Evolutionary conservation across 1,140 invertebrate genomes (phyloP).

Genomic region (Scylla paramamosain): DNA sequence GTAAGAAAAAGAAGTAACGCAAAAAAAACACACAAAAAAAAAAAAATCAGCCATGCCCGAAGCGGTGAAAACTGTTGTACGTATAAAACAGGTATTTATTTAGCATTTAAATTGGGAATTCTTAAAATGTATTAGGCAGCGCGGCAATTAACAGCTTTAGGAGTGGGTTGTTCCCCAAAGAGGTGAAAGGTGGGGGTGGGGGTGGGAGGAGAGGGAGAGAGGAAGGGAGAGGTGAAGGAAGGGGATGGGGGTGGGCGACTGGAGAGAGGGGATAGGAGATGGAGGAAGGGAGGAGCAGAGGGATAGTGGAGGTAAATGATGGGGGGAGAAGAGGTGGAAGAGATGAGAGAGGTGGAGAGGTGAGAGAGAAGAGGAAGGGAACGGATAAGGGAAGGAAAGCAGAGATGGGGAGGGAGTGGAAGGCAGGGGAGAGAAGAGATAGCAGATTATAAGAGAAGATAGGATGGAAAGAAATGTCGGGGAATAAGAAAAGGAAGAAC

Average conservation of each 20-base stretch:
- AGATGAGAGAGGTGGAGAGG: too few relatives aligned
- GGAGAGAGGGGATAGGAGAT: neutral
- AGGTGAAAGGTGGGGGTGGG: neutral
- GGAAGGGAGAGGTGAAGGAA: neutral
- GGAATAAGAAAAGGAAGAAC: too few relatives aligned
- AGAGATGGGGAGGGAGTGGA: too few relatives aligned
- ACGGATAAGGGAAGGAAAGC: too few relatives aligned
- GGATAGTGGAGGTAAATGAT: too few relatives aligned
- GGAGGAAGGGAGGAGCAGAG: neutral
- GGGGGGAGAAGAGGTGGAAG: too few relatives aligned
- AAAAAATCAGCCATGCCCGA: neutral
- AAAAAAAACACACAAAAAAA: neutral
- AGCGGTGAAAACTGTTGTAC: neutral
- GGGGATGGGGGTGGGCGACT: neutral
- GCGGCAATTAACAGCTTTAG: neutral
- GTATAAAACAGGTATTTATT: neutral
- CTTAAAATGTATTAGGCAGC: constrained; percentile 12
- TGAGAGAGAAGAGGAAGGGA: too few relatives aligned
- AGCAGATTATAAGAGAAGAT: too few relatives aligned
- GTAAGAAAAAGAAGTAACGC: neutral
- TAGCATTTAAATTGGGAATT: constrained; percentile 24
- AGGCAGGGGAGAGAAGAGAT: too few relatives aligned
- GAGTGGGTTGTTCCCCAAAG: neutral
- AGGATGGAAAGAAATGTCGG: too few relatives aligned
- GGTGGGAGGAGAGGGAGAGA: neutral